These are phyloP conservation scores for Tragopan temminckii DNA, from an alignment of 2,797 vertebrate species.

Conservation along the genomic window DNA sequence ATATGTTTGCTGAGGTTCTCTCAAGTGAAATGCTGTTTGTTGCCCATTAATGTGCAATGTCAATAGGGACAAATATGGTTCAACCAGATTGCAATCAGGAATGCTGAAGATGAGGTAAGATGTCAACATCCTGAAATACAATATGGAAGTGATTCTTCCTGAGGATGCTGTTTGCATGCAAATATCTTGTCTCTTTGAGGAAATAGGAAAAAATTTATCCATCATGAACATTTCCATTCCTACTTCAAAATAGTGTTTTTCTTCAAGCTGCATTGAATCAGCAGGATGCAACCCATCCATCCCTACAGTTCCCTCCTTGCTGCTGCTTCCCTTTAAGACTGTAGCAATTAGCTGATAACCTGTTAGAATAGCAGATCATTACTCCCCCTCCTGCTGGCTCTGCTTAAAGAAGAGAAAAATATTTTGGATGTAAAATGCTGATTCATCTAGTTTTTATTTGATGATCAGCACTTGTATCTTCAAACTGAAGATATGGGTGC, in stretches of 20 bases:
- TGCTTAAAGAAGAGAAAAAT: background rate
- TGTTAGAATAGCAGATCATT: background rate
- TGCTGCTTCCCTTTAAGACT: background rate
- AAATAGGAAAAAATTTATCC: background rate
- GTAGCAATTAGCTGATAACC: background rate
- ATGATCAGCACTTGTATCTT: background rate
- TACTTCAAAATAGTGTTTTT: background rate
- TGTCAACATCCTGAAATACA: background rate
- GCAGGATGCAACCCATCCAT: constrained; percentile 6
- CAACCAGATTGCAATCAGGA: background rate
- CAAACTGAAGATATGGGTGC: background rate
- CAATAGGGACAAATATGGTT: background rate
- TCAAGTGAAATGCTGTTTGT: background rate
- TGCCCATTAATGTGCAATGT: background rate
- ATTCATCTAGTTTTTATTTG: background rate
- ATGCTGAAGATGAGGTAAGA: background rate
- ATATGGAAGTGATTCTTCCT: background rate
- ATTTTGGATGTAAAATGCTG: background rate
- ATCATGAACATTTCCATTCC: background rate
- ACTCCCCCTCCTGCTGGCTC: background rate
- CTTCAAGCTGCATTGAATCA: background rate
- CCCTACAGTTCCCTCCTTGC: background rate
- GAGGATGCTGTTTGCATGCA: background rate
- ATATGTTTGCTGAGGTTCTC: background rate
- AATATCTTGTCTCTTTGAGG: background rate